Conservation (phyloP, 2,113 vertebrate genomes). For the Circaetus gallicus region DNA sequence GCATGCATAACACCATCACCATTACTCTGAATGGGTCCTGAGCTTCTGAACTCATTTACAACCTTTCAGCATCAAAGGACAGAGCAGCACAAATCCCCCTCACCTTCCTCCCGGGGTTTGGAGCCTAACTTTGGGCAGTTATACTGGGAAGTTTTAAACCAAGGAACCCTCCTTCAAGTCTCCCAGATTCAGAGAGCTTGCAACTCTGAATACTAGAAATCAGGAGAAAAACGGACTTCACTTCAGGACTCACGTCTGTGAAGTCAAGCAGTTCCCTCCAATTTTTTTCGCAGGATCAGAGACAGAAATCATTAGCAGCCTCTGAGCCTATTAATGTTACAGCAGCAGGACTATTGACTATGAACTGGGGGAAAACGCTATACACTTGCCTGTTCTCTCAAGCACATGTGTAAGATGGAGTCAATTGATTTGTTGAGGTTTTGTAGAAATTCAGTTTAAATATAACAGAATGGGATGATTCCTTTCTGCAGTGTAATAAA, state of each 20-base stretch:
- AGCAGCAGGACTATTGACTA: background rate
- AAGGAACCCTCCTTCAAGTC: background rate
- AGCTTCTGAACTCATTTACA: background rate
- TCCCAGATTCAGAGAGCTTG: background rate
- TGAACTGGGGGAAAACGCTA: background rate
- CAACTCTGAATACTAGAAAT: background rate
- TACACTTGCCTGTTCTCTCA: background rate
- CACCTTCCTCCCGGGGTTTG: rapidly evolving
- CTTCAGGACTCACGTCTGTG: background rate
- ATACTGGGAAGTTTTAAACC: background rate
- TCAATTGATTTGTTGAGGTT: background rate
- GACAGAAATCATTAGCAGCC: background rate
- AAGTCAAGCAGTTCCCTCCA: background rate
- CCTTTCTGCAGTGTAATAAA: background rate
- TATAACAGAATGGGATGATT: background rate
- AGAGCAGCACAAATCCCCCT: background rate
- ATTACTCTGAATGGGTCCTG: background rate
- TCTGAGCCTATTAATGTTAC: background rate
- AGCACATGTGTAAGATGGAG: background rate
- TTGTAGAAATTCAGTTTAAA: background rate
- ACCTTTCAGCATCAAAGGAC: background rate
- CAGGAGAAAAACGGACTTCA: background rate
- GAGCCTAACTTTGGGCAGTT: background rate
- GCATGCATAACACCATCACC: background rate
- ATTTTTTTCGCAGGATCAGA: background rate